Conservation (phyloP, 2,797 vertebrate genomes). For the Crocidura indochinensis region DNA sequence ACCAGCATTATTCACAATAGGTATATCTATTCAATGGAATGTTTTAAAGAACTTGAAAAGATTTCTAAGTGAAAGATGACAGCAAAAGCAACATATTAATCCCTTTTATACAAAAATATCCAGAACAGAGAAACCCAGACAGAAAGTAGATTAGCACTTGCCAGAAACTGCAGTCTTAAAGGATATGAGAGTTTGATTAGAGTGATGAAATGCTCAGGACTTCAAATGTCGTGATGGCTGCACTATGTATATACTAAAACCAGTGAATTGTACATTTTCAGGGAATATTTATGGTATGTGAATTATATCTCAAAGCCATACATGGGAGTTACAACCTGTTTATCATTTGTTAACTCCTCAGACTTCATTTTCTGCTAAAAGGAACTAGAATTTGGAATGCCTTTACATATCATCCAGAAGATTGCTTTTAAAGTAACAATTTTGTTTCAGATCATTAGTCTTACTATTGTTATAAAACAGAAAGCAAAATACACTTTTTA, state of each 20-base stretch:
- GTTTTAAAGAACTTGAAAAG: not conserved
- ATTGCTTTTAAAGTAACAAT: constrained; percentile 64
- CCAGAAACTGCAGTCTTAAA: not conserved
- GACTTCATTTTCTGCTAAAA: constrained; percentile 60
- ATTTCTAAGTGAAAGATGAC: constrained; percentile 19
- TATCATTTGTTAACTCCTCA: constrained; percentile 58
- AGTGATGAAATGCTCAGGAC: constrained; percentile 45
- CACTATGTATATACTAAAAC: constrained; percentile 22
- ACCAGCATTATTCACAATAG: constrained; percentile 49
- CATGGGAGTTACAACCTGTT: constrained; percentile 26
- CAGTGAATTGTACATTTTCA: constrained; percentile 3
- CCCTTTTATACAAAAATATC: not conserved
- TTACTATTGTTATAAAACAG: constrained; percentile 82
- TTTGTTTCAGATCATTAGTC: constrained; percentile 81
- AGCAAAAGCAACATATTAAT: not conserved
- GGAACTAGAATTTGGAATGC: not conserved
- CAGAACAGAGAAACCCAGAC: not conserved
- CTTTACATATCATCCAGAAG: constrained; percentile 26
- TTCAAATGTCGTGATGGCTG: not conserved
- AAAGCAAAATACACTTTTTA: constrained; percentile 84
- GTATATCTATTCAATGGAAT: not conserved
- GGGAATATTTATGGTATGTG: not conserved
- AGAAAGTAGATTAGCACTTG: not conserved
- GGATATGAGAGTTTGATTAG: too few relatives aligned
- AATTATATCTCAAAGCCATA: constrained; percentile 48